Evolutionary conservation across 1,140 invertebrate genomes (phyloP).

Genomic region (Melipona quadrifasciata): DNA sequence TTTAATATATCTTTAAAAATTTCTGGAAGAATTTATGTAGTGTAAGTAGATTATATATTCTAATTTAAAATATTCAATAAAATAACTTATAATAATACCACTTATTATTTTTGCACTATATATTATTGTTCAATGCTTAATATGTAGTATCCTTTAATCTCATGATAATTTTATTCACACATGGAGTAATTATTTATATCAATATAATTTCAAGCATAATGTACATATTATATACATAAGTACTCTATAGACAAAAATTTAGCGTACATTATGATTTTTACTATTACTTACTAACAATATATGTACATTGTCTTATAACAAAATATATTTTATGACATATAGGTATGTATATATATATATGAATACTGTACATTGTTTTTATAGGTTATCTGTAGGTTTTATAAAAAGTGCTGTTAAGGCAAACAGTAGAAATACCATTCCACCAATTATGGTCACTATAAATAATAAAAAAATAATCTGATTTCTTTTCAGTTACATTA

Average conservation of each 20-base stretch:
- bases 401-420: slow-evolving; percentile 94
- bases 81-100: slow-evolving; percentile 33
- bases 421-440: slow-evolving; percentile 95
- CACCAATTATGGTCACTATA: slow-evolving; percentile 95
- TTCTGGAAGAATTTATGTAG: slow-evolving; percentile 43
- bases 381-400: slow-evolving; percentile 80
- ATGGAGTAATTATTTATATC: background rate
- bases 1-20: slow-evolving; percentile 24
- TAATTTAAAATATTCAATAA: slow-evolving; percentile 51
- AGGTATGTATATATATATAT: background rate
- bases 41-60: slow-evolving; percentile 55
- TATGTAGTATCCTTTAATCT: background rate
- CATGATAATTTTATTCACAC: background rate
- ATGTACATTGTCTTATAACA: slow-evolving; percentile 23
- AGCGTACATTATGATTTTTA: slow-evolving; percentile 8
- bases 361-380: background rate
- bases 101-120: background rate
- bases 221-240: slow-evolving; percentile 3
- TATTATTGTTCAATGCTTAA: background rate
- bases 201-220: slow-evolving; percentile 11
- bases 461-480: slow-evolving; percentile 64
- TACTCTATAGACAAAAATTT: background rate
- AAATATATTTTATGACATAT: slow-evolving; percentile 24
- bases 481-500: slow-evolving; percentile 4
- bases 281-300: background rate